Conservation (phyloP, 2,113 vertebrate genomes). For the Geococcyx californianus region DNA sequence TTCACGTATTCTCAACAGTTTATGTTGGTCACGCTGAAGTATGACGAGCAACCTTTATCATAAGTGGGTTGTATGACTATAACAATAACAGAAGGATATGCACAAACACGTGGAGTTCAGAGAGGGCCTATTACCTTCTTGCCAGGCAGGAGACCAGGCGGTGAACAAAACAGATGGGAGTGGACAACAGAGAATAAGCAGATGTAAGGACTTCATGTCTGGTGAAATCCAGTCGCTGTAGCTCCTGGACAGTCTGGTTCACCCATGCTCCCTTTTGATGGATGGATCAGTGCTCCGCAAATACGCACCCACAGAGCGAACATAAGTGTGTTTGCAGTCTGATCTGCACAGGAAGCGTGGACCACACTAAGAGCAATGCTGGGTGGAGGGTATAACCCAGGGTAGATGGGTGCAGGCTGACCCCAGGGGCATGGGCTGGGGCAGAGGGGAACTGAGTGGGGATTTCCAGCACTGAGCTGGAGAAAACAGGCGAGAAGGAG, state of each 20-base stretch:
- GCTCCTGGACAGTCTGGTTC: not conserved
- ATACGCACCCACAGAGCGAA: not conserved
- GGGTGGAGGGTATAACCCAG: not conserved
- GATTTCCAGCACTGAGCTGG: conserved; percentile 28
- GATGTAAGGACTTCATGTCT: not conserved
- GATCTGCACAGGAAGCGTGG: accelerated
- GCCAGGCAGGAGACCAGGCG: not conserved
- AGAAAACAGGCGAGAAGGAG: conserved; percentile 45
- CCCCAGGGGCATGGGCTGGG: not conserved
- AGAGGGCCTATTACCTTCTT: not conserved
- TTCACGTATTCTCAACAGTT: not conserved
- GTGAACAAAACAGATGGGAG: not conserved
- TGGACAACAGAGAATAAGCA: not conserved
- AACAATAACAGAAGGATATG: not conserved
- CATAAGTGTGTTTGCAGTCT: not conserved
- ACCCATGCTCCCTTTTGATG: not conserved
- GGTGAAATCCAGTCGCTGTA: not conserved
- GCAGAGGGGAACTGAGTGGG: conserved; percentile 32
- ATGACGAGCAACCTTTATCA: not conserved
- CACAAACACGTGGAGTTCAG: not conserved
- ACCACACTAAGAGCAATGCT: accelerated
- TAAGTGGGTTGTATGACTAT: not conserved
- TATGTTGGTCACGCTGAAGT: not conserved
- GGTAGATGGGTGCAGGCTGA: not conserved
- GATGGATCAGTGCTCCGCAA: not conserved